Base-by-base conservation (phyloP, 2,888 invertebrate genomes). In the Leucoma salicis region DNA sequence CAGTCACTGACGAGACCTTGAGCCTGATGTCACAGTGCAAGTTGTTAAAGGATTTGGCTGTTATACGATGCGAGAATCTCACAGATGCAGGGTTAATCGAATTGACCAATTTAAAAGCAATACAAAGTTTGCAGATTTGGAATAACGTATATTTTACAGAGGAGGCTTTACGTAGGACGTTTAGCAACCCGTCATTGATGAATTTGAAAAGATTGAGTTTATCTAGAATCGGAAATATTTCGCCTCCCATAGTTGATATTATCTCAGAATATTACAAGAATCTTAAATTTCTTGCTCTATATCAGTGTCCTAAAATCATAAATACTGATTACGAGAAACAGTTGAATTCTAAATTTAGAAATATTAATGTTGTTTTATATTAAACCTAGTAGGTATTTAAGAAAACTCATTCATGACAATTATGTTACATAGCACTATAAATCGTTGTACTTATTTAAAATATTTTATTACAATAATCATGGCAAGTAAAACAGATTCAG, bases 291-390 rank as follows among this genome's bases (percentile, higher is more conserved):
- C 54, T 90, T 24, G 84, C 89, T 16, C 53, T 90, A 8, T 90
- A 90, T 45, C 82, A 84, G 43, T 90, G 90, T 52, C 83, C 84
- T 7, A 72, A 62, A 61, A 80, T 90, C 28, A 71, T 79, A 32
- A 75, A 80, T 46, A 78, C 75, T 13, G 82, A 84, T 61, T 86
- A 85, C 65, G 82, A 82, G 60, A 82, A 82, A 52, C 81, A 84
- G 53, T 60, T 89, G 8, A 82, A 82, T 53, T 71, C 78, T 1
- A 88, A 86, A 63, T 87, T 89, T 58, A 70, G 80, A 49, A 82
- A 86, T 63, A 82, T 86, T 55, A 81, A 86, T 55, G 78, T 88
- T 27, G 84, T 88, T 21, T 68, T 88, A 44, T 84, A 85, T 63
- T 84, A 55, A 70, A 21, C 14, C 6, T n/a, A n/a, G n/a, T n/a